Conservation (phyloP, 2,888 invertebrate species). For the Baronia brevicornis region DNA sequence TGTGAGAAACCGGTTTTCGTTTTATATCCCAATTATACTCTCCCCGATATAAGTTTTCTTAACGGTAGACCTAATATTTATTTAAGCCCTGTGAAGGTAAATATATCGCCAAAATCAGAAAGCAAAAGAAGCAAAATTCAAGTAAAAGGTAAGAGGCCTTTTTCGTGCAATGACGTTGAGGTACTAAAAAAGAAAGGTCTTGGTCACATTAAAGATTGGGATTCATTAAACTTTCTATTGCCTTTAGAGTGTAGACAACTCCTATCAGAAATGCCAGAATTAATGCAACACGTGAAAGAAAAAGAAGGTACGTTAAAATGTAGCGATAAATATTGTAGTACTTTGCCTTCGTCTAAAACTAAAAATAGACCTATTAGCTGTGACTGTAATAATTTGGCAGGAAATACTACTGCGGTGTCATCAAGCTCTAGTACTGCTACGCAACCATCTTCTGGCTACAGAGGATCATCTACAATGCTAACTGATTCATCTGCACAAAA, state of each 20-base stretch:
- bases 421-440: conserved; percentile 83
- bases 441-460: conserved; percentile 89
- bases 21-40: conserved; percentile 91
- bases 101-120: conserved; percentile 56
- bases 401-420: conserved; percentile 75
- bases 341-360: conserved; percentile 64
- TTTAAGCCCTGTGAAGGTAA: conserved; percentile 81
- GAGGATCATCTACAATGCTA: conserved; percentile 89
- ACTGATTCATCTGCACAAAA: conserved; percentile 85
- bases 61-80: conserved; percentile 79
- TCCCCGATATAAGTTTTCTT: conserved; percentile 92
- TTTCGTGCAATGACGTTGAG: conserved; percentile 89
- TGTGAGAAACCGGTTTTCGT: conserved; percentile 88
- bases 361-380: conserved; percentile 77
- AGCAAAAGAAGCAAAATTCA: conserved; percentile 51
- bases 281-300: conserved; percentile 78
- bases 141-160: conserved; percentile 77
- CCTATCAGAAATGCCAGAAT: conserved; percentile 86
- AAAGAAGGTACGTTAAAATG: conserved; percentile 54
- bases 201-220: conserved; percentile 94
- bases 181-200: conserved; percentile 86
- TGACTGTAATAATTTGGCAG: conserved; percentile 73
- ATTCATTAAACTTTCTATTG: conserved; percentile 90
- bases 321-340: conserved; percentile 58
- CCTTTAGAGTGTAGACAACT: conserved; percentile 89